Evolutionary conservation across 2,888 invertebrate species (phyloP), one percentile per base, ranked within the genome.

Genomic region (Omphaloscelis lunosa): DNA sequence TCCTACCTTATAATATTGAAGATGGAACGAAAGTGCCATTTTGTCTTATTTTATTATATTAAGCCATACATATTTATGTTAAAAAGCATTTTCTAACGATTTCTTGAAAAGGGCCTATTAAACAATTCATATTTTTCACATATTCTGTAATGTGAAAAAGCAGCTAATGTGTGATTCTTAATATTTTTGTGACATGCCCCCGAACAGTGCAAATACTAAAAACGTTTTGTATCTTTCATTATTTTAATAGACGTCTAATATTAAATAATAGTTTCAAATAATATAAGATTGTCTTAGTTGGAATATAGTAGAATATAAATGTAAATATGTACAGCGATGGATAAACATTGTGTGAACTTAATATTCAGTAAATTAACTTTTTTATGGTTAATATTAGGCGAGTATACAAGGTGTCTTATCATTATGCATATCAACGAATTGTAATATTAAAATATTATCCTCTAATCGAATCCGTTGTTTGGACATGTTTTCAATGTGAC

Each of bases 391-490:
- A 93, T 91, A 89, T 91, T 94, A 94, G 93, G 94, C 89, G 91
- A 95, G 93, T 94, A 92, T 96, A 95, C 96, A 96, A 95, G 95
- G 96, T 96, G 96, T 96, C 96, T 96, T 96, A 96, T 92, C 94
- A 95, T 94, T 95, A 96, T 96, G 96, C 96, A 96, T 96, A 96
- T 96, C 96, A 96, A 96, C 96, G 95, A 96, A 95, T 93, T 93
- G 93, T 95, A 95, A 93, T 92, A 92, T 90, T 92, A 89, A 73
- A 75, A 76, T 65, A 45, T 75, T 86, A 90, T 81, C 82, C 85
- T 83, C 72, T 87, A 85, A 86, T 83, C 82, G 82, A 78, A 87
- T 83, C 89, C 86, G 89, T 86, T 89, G 86, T 87, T 86, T 88
- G 80, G 84, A 85, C 69, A 84, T 85, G 79, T 89, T 88, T 85